A percentile compares a stretch with the other conserved stretches of the same genome.
These are phyloP conservation scores for Pampusana beccarii DNA, from an alignment of 2,113 vertebrate species.

Conservation along the genomic window DNA sequence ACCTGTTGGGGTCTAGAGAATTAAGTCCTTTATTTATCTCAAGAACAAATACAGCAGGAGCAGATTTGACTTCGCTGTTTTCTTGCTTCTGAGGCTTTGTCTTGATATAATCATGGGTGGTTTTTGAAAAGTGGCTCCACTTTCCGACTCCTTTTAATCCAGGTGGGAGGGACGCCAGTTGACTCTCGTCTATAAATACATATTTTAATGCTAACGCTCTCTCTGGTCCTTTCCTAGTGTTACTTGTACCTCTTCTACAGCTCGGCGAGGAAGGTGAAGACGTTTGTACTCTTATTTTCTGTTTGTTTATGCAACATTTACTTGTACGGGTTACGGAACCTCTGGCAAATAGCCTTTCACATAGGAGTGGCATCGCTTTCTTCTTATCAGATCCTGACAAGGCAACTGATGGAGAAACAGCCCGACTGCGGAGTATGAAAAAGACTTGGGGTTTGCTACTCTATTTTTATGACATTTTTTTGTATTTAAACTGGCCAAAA, in stretches of 20 bases:
- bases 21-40: background rate
- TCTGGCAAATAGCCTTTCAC: conserved; percentile 93
- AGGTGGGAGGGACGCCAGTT: background rate
- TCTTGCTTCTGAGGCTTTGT: background rate
- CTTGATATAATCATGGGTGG: background rate
- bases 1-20: background rate
- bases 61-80: background rate
- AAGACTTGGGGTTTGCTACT: background rate
- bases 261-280: conserved; percentile 81
- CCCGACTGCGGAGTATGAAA: conserved; percentile 86
- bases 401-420: conserved; percentile 84
- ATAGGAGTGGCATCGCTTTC: conserved; percentile 85
- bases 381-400: conserved; percentile 82
- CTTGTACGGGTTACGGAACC: conserved; percentile 85
- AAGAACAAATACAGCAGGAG: background rate
- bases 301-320: conserved; percentile 87
- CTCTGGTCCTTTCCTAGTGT: conserved; percentile 78
- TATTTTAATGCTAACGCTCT: background rate
- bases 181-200: background rate
- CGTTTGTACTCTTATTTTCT: conserved; percentile 73
- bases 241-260: conserved; percentile 93
- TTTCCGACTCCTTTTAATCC: background rate
- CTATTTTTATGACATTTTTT: background rate
- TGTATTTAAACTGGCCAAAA: background rate
- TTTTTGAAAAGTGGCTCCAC: background rate